phyloP scores from a whole-genome alignment of 1,140 invertebrate species.

The Amphibalanus amphitrite region DNA sequence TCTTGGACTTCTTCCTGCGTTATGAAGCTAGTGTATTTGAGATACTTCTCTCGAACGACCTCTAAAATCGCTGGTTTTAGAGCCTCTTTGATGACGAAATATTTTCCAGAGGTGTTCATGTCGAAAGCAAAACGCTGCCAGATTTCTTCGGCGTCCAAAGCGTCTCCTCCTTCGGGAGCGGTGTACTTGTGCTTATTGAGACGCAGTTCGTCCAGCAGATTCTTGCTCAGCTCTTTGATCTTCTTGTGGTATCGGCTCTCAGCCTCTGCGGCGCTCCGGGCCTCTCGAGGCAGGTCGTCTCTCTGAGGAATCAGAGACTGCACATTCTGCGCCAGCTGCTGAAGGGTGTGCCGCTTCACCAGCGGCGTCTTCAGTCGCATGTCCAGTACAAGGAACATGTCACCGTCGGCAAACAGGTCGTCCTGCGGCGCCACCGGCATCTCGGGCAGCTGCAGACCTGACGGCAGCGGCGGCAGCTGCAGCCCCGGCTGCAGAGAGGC shows the following conservation, averaged over 20 bases:
- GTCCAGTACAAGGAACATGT: not conserved
- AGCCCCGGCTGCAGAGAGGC: too few relatives aligned
- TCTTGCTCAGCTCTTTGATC: not conserved
- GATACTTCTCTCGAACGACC: too few relatives aligned
- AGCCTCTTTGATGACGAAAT: too few relatives aligned
- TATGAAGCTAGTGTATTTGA: too few relatives aligned
- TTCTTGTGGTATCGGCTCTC: not conserved
- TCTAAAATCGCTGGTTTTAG: too few relatives aligned
- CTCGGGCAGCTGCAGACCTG: not conserved
- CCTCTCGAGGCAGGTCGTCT: not conserved
- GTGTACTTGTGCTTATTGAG: not conserved
- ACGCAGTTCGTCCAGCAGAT: not conserved
- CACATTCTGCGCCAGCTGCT: not conserved
- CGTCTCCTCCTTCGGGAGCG: not conserved
- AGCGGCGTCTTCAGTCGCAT: not conserved
- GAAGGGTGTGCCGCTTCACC: not conserved
- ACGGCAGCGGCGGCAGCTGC: too few relatives aligned
- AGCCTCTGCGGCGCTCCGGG: not conserved
- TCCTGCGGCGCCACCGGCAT: not conserved
- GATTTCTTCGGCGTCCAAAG: too few relatives aligned
- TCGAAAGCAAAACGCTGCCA: too few relatives aligned
- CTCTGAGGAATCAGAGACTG: not conserved
- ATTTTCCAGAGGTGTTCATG: too few relatives aligned
- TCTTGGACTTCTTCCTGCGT: too few relatives aligned
- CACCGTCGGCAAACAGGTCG: not conserved